These are phyloP conservation scores for Aplochiton taeniatus DNA, from an alignment of 2,797 vertebrate species.

Conservation along the genomic window DNA sequence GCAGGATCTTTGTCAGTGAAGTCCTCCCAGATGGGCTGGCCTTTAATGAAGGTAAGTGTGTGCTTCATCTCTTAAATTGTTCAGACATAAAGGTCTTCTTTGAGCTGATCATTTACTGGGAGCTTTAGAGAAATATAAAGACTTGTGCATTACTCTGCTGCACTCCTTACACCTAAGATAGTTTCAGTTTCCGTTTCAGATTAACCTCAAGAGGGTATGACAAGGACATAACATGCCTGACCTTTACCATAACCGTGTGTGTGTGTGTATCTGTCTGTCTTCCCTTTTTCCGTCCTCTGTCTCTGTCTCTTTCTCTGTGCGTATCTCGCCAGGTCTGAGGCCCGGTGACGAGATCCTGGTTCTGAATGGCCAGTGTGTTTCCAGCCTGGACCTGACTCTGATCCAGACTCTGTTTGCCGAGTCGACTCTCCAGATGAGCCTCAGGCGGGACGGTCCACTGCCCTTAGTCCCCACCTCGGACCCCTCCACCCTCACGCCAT, in stretches of 20 bases:
- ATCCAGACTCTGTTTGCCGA: conserved; percentile 87
- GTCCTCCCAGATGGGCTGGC: conserved; percentile 86
- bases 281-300: no score
- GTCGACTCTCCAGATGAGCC: conserved; percentile 78
- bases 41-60: conserved; percentile 79
- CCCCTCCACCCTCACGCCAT: conserved; percentile 49
- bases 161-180: no score
- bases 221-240: no score
- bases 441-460: conserved; percentile 65
- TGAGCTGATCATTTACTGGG: no score
- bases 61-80: background rate
- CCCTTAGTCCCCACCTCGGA: conserved; percentile 43
- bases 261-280: background rate
- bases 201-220: no score
- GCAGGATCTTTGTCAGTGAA: conserved; percentile 86
- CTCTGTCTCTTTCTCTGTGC: background rate
- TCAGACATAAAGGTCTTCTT: background rate
- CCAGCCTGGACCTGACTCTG: conserved; percentile 80
- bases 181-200: no score
- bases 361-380: conserved; percentile 82
- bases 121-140: no score
- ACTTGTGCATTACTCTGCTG: no score
- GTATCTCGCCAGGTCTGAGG: conserved; percentile 76
- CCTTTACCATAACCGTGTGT: no score
- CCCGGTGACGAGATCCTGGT: conserved; percentile 87